phyloP scores from a whole-genome alignment of 2,113 vertebrate species.

The Arenaria interpres region DNA sequence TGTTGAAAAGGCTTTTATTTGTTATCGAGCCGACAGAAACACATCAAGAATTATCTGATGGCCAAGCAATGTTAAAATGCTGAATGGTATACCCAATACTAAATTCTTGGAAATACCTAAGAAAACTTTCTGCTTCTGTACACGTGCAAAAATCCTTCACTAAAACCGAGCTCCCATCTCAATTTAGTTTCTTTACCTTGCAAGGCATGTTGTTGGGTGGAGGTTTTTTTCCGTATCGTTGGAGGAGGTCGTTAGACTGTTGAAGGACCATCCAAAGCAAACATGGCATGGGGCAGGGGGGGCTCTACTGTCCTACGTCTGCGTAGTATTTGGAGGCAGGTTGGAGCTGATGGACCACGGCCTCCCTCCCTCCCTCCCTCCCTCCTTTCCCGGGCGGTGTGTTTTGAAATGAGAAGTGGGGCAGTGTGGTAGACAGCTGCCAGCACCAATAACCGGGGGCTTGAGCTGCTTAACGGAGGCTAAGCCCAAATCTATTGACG shows the following conservation, averaged over 20 bases:
- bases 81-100: neutral
- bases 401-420: constrained; percentile 37
- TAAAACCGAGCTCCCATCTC: neutral
- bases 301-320: neutral
- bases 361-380: neutral
- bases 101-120: neutral
- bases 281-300: neutral
- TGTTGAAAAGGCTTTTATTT: neutral
- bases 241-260: neutral
- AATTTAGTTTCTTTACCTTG: neutral
- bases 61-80: neutral
- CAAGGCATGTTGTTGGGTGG: neutral
- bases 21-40: neutral
- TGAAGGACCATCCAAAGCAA: neutral
- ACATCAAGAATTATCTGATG: neutral
- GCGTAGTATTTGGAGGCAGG: neutral
- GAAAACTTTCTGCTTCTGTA: neutral
- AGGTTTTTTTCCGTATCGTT: neutral
- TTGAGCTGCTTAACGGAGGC: constrained; percentile 71
- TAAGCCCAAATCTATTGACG: constrained; percentile 81
- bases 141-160: neutral
- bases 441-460: constrained; percentile 40
- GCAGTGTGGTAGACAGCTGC: constrained; percentile 56
- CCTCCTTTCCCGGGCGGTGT: neutral
- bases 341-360: neutral